Evolutionary conservation across 2,888 invertebrate species (phyloP).

Genomic region (Drosophila engyochracea): DNA sequence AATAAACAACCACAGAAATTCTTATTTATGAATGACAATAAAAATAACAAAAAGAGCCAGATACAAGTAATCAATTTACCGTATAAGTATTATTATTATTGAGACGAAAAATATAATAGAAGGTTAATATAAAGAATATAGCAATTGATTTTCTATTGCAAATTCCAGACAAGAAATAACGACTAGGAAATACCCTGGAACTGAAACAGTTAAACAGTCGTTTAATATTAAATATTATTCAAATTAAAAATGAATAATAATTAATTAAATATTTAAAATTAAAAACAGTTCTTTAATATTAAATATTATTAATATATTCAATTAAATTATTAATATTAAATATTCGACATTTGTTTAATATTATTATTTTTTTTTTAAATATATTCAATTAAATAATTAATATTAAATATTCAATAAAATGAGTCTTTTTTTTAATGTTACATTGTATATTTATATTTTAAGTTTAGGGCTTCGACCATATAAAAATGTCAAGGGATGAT

Average conservation of each 20-base stretch:
- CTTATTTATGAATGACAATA: neutral
- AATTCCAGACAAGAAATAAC: neutral
- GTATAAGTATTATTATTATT: conserved; percentile 1
- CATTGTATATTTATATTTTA: neutral
- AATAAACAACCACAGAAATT: neutral
- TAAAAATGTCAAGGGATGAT: conserved; percentile 21
- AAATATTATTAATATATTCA: neutral
- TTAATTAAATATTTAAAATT: neutral
- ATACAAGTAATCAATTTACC: conserved; percentile 11
- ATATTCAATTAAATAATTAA: neutral
- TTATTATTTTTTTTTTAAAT: neutral
- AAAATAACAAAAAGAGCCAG: neutral
- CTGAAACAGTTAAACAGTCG: neutral
- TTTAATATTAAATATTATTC: neutral
- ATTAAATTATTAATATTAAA: neutral
- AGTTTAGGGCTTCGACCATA: neutral
- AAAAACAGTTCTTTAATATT: neutral
- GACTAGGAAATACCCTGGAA: neutral
- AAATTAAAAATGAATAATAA: no score
- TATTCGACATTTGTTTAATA: neutral
- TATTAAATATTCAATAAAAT: neutral
- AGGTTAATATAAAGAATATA: neutral
- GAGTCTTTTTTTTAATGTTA: neutral
- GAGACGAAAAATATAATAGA: neutral
- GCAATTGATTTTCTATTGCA: neutral